Evolutionary conservation across 2,113 vertebrate species (phyloP).

Genomic region (Talpa occidentalis): DNA sequence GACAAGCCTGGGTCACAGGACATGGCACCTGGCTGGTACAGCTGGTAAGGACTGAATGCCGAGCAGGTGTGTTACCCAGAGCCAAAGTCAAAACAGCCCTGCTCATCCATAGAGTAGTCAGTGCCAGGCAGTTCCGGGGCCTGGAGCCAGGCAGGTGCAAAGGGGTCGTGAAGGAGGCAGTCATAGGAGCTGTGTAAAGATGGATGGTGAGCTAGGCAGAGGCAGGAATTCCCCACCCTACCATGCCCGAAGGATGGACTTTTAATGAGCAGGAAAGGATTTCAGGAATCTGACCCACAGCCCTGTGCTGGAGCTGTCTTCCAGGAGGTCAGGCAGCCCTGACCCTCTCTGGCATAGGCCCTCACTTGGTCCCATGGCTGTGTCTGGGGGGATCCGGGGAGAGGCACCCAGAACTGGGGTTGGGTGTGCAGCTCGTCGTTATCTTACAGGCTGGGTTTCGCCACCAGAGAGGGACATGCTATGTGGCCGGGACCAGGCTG

Average conservation of each 20-base stretch:
- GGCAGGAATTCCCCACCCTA: no score
- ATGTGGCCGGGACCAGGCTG: background rate
- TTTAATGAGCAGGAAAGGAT: background rate
- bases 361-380: background rate
- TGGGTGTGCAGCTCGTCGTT: background rate
- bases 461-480: background rate
- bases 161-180: constrained; percentile 97
- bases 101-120: no score
- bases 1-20: no score
- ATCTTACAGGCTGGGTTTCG: background rate
- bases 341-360: background rate
- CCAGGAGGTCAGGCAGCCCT: no score
- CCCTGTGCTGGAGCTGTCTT: background rate
- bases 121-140: constrained; percentile 94
- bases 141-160: constrained; percentile 95
- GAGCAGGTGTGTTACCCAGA: no score
- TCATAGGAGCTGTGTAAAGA: constrained; percentile 91
- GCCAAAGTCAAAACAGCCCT: no score
- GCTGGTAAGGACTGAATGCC: no score
- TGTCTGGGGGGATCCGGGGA: background rate
- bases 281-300: accelerated
- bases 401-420: background rate
- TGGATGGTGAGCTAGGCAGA: background rate
- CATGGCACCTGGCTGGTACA: no score
- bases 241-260: background rate